Evolutionary conservation across 2,797 vertebrate species (phyloP).

Genomic region (Cottoperca gobio): DNA sequence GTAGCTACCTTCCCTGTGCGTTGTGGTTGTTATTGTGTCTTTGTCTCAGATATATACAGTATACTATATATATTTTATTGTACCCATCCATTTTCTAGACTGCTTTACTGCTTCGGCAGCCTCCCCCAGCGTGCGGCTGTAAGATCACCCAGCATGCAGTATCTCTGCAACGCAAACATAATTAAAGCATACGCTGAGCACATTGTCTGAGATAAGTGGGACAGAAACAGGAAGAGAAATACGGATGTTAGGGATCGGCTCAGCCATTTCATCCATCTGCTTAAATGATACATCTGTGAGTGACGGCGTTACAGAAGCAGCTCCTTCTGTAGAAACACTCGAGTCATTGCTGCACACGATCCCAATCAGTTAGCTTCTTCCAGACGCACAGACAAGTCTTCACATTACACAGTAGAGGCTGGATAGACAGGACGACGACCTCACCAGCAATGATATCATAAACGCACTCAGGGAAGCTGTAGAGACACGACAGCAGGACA

Average conservation of each 20-base stretch:
- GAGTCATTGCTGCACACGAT: constrained; percentile 50
- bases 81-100: neutral
- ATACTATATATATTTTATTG: neutral
- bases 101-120: neutral
- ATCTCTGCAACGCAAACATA: constrained; percentile 17
- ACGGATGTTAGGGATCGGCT: constrained; percentile 31
- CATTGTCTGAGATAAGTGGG: constrained; percentile 23
- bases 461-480: too few species aligned
- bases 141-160: neutral
- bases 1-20: neutral
- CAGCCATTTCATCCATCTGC: constrained; percentile 54
- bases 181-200: constrained; percentile 37
- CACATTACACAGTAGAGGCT: too few species aligned
- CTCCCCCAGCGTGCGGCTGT: constrained; percentile 9
- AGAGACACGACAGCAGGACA: too few species aligned
- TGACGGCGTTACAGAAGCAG: constrained; percentile 44
- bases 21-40: neutral
- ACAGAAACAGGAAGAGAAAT: constrained; percentile 19
- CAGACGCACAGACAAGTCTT: too few species aligned
- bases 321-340: constrained; percentile 47
- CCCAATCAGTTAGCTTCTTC: too few species aligned
- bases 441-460: too few species aligned
- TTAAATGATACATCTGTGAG: constrained; percentile 45
- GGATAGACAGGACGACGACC: too few species aligned
- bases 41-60: neutral